Conservation (phyloP, 2,797 vertebrate genomes). For the Anas bernieri region DNA sequence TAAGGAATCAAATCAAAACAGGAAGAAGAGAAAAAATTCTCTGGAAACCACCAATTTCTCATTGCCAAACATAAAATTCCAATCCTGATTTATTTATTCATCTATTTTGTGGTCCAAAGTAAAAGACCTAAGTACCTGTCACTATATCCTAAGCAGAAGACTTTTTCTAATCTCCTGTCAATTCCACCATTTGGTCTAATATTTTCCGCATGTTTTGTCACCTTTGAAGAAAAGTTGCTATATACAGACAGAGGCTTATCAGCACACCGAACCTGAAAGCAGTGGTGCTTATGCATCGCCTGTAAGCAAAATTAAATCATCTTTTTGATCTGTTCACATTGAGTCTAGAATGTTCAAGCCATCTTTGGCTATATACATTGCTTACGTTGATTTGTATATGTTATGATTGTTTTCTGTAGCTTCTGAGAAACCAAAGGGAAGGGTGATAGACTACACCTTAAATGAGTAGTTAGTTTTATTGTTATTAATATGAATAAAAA, state of each 20-base stretch:
- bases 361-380: neutral
- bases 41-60: neutral
- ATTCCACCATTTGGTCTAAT: neutral
- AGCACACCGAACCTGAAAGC: neutral
- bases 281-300: neutral
- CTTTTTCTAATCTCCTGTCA: neutral
- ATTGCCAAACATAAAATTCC: neutral
- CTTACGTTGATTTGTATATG: neutral
- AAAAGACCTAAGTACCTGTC: neutral
- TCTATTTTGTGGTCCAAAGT: neutral
- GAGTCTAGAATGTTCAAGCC: neutral
- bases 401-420: neutral
- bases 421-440: neutral
- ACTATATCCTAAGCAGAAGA: neutral
- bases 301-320: neutral
- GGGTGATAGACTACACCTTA: neutral
- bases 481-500: neutral
- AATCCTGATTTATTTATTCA: neutral
- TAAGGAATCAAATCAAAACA: neutral
- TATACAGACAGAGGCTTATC: neutral
- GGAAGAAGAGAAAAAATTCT: neutral
- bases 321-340: neutral
- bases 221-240: neutral
- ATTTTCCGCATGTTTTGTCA: neutral
- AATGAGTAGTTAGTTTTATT: neutral